Base-by-base conservation (phyloP, 2,888 invertebrate genomes). In the Branchellion lobata region DNA sequence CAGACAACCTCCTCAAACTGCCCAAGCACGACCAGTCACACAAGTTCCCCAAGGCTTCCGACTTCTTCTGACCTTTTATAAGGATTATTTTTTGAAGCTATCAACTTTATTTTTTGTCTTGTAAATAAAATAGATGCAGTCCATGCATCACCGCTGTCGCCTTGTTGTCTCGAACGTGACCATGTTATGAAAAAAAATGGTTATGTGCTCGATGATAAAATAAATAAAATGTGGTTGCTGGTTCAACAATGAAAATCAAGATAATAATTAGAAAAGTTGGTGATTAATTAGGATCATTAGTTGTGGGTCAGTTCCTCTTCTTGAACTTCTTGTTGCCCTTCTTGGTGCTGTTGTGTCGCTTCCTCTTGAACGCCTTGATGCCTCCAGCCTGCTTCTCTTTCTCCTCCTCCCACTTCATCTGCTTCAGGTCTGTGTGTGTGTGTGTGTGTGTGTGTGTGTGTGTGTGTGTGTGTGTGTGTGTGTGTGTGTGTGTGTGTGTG, bases 1-100 rank as follows among this genome's bases (percentile, higher is more conserved):
- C 95, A 0, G 95, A 95, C 86, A 93, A 95, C 88, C 89, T 96
- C 81, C 89, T 95, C 82, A 92, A 94, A 84, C 82, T 87, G 76
- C 87, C 87, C 0, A 86, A 85, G 82, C 89, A 93, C 83, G 33
- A 36, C 21, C n/a, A 57, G 21, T 14, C 14, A 3, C 5, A 57
- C 61, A 40, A 40, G 5, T 57, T 57, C 24, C 91, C 92, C 84
- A 91, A 91, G 86, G 95, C 95, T 0, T 88, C 93, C 0, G 95
- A 95, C 87, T 95, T 94, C 87, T 92, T 95, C 80, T 87, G 81
- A 84, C 34, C 3, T n/a, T 24, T 57, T 57, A 5, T 57, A n/a
- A 14, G 21, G 21, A 8, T 57, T 57, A n/a, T 57, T 24, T 57
- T 57, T 57, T 14, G 47, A 47, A 47, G 47, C 8, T n/a, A n/a